These are phyloP conservation scores for Chiloscyllium punctatum DNA, from an alignment of 2,797 vertebrate species.

Conservation along the genomic window DNA sequence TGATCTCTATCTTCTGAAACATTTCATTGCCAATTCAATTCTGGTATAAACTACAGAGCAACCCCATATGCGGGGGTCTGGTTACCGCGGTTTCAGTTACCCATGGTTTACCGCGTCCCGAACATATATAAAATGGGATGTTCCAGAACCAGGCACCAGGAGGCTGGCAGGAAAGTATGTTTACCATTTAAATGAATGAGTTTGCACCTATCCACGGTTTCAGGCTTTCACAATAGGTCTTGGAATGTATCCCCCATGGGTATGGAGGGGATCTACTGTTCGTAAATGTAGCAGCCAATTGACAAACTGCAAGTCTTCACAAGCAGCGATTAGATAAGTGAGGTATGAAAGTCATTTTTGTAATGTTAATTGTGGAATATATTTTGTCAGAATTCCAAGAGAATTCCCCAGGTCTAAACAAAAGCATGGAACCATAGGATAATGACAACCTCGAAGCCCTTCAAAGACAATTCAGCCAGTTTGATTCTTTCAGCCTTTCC, in stretches of 20 bases:
- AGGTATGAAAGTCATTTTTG: background rate
- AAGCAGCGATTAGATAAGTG: background rate
- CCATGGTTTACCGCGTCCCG: too few species aligned
- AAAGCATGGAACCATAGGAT: background rate
- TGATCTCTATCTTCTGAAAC: background rate
- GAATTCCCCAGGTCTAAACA: background rate
- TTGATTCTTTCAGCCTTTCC: background rate
- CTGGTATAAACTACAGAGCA: background rate
- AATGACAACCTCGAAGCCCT: background rate
- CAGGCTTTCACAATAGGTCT: too few species aligned
- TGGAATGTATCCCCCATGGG: too few species aligned
- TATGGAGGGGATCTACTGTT: too few species aligned
- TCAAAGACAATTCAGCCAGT: background rate
- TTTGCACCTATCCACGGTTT: too few species aligned
- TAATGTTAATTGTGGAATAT: background rate
- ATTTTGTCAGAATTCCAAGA: background rate
- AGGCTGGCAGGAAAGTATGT: too few species aligned
- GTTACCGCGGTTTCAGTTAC: too few species aligned
- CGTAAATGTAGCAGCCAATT: background rate
- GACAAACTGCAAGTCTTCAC: background rate
- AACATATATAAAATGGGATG: too few species aligned
- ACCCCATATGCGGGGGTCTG: too few species aligned
- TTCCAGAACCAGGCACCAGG: too few species aligned
- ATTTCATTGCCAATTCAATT: background rate
- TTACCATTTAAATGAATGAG: too few species aligned